phyloP scores from a whole-genome alignment of 2,113 vertebrate species.

The Pseudolaguvia tuberculata region DNA sequence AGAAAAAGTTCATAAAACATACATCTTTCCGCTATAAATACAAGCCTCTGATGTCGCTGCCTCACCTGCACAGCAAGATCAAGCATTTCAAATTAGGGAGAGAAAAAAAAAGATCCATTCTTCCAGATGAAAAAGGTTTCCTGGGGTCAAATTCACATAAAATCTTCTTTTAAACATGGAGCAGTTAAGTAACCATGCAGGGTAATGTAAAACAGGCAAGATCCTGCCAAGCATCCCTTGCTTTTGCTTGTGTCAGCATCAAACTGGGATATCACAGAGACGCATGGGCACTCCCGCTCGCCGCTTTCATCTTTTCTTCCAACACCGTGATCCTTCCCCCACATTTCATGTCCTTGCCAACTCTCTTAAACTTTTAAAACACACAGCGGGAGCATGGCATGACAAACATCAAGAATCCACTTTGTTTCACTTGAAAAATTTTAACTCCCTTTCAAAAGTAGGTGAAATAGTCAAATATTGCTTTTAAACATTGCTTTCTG shows the following conservation, averaged over 20 bases:
- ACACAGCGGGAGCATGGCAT: neutral
- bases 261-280: slow-evolving; percentile 42
- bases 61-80: slow-evolving; percentile 47
- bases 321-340: neutral
- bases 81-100: slow-evolving; percentile 54
- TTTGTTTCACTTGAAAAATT: neutral
- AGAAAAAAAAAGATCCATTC: slow-evolving; percentile 46
- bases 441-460: neutral
- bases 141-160: slow-evolving; percentile 59
- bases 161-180: slow-evolving; percentile 53
- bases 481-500: neutral
- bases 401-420: slow-evolving; percentile 1
- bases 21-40: slow-evolving; percentile 49
- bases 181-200: slow-evolving; percentile 51
- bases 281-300: neutral
- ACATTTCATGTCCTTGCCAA: slow-evolving; percentile 19
- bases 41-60: slow-evolving; percentile 35
- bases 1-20: slow-evolving; percentile 49
- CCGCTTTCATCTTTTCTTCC: slow-evolving; percentile 26
- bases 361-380: slow-evolving; percentile 14
- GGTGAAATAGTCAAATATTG: neutral
- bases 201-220: slow-evolving; percentile 58
- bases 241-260: slow-evolving; percentile 46
- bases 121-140: slow-evolving; percentile 58
- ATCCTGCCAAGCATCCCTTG: slow-evolving; percentile 39